These are phyloP conservation scores for Thysanoteuthis rhombus DNA, from an alignment of 2,888 invertebrate species.

Conservation along the genomic window DNA sequence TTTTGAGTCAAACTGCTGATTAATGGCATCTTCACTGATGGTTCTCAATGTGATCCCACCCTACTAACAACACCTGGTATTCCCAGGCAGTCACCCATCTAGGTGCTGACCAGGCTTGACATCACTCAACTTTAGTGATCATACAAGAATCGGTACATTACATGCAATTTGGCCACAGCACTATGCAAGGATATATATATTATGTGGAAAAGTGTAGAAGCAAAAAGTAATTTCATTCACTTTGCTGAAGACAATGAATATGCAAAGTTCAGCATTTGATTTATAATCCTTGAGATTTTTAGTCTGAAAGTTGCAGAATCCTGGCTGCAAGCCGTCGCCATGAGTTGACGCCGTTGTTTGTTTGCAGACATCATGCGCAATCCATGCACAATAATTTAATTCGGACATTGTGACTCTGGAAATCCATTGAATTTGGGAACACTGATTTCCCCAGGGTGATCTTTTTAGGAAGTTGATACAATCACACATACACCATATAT, in stretches of 20 bases:
- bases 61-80: no score
- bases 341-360: neutral
- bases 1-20: no score
- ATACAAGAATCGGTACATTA: no score
- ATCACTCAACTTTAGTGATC: no score
- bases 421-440: constrained; percentile 1
- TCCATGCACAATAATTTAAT: neutral
- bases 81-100: no score
- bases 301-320: neutral
- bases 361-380: neutral
- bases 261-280: neutral
- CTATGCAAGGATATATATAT: no score
- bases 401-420: neutral
- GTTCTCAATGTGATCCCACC: no score
- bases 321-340: no score
- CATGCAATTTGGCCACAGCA: no score
- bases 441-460: neutral
- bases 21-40: no score
- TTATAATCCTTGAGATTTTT: neutral
- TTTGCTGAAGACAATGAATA: neutral
- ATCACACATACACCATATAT: neutral
- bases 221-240: neutral
- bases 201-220: no score
- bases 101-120: no score
- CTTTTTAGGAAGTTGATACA: neutral